These are phyloP conservation scores for Podabrus alpinus DNA, from an alignment of 2,888 invertebrate genomes.

Conservation along the genomic window DNA sequence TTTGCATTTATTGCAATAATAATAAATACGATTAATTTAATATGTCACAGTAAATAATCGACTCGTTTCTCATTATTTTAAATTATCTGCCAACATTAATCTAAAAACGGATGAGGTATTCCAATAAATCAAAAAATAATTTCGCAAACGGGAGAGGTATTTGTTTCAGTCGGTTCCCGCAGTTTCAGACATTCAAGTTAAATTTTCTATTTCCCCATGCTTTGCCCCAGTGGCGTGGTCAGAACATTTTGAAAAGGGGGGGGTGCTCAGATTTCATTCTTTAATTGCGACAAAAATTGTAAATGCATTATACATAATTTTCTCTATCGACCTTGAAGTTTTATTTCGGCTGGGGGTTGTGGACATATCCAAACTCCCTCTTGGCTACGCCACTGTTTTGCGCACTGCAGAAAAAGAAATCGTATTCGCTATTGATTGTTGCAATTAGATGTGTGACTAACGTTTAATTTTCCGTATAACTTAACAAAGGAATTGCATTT, in stretches of 20 bases:
- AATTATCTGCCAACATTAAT: slow-evolving; percentile 13
- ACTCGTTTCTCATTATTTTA: slow-evolving; percentile 13
- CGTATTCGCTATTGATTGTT: background rate
- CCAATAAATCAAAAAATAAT: slow-evolving; percentile 1
- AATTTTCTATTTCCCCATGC: background rate
- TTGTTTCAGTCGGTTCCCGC: slow-evolving; percentile 20
- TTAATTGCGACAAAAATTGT: too few species aligned
- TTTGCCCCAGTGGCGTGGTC: too few species aligned
- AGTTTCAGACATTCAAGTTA: slow-evolving; percentile 11
- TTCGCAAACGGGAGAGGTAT: slow-evolving; percentile 7
- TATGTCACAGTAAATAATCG: background rate
- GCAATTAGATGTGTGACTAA: slow-evolving; percentile 19
- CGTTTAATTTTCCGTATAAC: slow-evolving; percentile 19
- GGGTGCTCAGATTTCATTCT: too few species aligned
- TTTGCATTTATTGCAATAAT: background rate
- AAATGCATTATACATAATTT: too few species aligned
- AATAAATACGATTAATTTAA: background rate
- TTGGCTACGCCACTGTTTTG: too few species aligned
- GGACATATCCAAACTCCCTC: too few species aligned
- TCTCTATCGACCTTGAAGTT: too few species aligned
- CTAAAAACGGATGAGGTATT: background rate
- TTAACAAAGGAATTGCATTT: slow-evolving; percentile 24
- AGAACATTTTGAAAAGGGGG: too few species aligned
- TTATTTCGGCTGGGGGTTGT: too few species aligned
- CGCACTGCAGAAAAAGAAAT: background rate